Evolutionary conservation across 2,797 vertebrate species (phyloP).

Genomic region (Sarcoramphus papa): DNA sequence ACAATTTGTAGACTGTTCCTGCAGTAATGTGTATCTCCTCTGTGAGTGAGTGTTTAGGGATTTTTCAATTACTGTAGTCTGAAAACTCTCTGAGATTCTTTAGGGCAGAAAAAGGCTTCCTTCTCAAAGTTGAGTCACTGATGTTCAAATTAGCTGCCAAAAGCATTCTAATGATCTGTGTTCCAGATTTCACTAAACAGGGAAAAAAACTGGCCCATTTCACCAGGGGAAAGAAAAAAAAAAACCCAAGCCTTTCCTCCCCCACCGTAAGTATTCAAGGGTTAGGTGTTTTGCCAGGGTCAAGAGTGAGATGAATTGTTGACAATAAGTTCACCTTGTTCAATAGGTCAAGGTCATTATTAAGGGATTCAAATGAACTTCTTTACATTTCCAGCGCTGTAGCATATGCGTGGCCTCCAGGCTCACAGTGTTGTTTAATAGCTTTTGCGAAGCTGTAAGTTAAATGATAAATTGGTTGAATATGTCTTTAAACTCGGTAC

Average conservation of each 20-base stretch:
- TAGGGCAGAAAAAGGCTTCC: constrained; percentile 76
- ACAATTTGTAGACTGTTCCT: constrained; percentile 80
- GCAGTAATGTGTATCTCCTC: constrained; percentile 79
- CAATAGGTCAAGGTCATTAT: constrained; percentile 52
- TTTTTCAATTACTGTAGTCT: constrained; percentile 82
- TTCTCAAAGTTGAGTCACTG: constrained; percentile 76
- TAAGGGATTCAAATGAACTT: constrained; percentile 61
- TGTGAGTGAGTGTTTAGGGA: constrained; percentile 79
- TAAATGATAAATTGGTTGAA: constrained; percentile 43
- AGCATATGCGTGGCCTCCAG: constrained; percentile 55
- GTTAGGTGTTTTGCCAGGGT: constrained; percentile 50
- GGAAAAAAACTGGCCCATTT: constrained; percentile 71
- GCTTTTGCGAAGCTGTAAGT: constrained; percentile 40
- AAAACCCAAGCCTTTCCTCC: constrained; percentile 5
- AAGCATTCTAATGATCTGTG: constrained; percentile 75
- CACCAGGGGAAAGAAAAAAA: constrained; percentile 42
- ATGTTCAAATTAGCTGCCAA: constrained; percentile 83
- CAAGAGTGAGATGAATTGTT: constrained; percentile 66
- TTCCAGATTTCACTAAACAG: constrained; percentile 77
- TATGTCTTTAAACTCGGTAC: constrained; percentile 31
- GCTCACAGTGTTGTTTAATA: constrained; percentile 47
- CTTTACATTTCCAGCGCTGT: constrained; percentile 34
- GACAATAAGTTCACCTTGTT: constrained; percentile 20
- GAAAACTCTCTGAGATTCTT: constrained; percentile 78
- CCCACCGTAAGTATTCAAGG: background rate